Percentiles rank a stretch among this genome's conserved stretches.
Conservation (phyloP, 2,888 invertebrate species). For the Trachelus tabidus region DNA sequence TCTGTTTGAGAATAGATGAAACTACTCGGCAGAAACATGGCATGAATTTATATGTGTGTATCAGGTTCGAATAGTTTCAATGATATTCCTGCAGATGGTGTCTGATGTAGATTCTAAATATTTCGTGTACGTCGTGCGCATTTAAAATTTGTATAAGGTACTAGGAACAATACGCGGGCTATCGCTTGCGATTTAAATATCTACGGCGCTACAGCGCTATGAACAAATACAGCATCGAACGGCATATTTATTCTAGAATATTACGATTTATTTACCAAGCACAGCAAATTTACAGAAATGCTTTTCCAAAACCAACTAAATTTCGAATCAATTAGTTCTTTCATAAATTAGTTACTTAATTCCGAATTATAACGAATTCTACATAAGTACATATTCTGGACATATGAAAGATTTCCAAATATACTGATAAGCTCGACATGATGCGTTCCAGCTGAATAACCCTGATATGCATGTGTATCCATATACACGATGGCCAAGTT, state of each 20-base stretch:
- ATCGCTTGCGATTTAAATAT: too few species aligned
- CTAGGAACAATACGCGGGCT: too few species aligned
- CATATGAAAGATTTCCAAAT: neutral
- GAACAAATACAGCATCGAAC: too few species aligned
- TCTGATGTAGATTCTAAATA: neutral
- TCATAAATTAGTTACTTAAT: too few species aligned
- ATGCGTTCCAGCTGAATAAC: neutral
- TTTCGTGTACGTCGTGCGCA: neutral
- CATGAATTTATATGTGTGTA: neutral
- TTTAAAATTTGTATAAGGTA: neutral
- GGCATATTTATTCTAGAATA: too few species aligned
- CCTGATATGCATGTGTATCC: neutral
- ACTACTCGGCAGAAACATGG: neutral
- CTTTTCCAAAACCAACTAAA: too few species aligned
- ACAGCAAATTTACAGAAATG: too few species aligned
- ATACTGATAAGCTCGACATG: neutral
- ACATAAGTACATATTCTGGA: neutral
- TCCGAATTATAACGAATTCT: too few species aligned
- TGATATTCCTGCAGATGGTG: neutral
- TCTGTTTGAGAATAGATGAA: neutral
- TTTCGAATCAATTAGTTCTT: too few species aligned
- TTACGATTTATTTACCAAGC: too few species aligned
- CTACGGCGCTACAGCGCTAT: too few species aligned
- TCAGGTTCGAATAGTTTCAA: neutral
- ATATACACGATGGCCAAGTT: neutral